Conservation (phyloP, 2,797 vertebrate species). For the Argya squamiceps region DNA sequence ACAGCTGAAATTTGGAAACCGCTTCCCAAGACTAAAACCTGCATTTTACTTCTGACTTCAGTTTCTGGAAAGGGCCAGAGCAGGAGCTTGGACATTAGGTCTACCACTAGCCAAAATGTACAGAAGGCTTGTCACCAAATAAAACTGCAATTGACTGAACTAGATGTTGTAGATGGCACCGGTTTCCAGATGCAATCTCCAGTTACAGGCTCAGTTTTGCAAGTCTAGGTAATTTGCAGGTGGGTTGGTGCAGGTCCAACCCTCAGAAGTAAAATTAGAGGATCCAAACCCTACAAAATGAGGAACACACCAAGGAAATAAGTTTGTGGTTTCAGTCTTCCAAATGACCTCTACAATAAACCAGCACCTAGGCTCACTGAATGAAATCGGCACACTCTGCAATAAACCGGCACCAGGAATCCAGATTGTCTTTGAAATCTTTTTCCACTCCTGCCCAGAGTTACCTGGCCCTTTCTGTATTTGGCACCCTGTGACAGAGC, state of each 20-base stretch:
- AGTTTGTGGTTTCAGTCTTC: not conserved
- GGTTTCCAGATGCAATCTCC: not conserved
- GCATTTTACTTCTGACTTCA: not conserved
- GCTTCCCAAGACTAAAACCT: not conserved
- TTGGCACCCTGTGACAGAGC: not conserved
- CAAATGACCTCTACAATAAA: not conserved
- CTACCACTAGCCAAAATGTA: not conserved
- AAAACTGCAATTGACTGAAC: not conserved
- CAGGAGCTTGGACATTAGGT: not conserved
- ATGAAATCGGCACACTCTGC: not conserved
- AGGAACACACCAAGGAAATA: not conserved
- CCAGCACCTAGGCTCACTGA: not conserved
- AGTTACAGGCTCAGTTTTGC: not conserved
- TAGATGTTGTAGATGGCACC: not conserved
- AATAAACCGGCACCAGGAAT: not conserved
- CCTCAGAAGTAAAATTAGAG: not conserved
- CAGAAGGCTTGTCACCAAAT: not conserved
- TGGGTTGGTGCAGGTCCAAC: not conserved
- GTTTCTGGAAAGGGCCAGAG: not conserved
- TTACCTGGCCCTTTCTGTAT: not conserved
- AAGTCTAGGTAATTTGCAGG: not conserved
- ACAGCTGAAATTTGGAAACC: not conserved
- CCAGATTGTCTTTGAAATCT: not conserved
- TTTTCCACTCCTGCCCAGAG: not conserved
- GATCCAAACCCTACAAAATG: not conserved